Evolutionary conservation across 2,888 invertebrate species (phyloP).

Genomic region (Ametastegia equiseti): DNA sequence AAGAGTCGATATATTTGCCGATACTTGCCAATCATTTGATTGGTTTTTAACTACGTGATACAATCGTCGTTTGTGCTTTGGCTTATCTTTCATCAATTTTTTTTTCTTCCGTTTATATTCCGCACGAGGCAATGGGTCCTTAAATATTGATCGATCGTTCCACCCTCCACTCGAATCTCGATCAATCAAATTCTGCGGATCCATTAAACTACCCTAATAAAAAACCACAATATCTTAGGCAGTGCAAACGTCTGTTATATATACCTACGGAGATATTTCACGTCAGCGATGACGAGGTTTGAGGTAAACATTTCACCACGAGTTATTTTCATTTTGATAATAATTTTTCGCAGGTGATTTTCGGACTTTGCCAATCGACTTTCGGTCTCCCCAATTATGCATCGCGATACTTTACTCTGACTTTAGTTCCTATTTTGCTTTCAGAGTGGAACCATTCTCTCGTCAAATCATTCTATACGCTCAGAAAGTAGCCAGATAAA

Average conservation of each 20-base stretch:
- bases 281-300: constrained; percentile 41
- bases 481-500: no score
- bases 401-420: no score
- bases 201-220: background rate
- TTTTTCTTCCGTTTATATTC: background rate
- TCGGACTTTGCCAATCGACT: background rate
- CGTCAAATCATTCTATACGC: no score
- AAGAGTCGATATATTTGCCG: constrained; percentile 31
- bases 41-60: background rate
- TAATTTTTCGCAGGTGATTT: background rate
- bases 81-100: background rate
- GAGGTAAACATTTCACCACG: constrained; percentile 24
- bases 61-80: background rate
- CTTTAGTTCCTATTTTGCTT: no score
- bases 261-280: constrained; percentile 10
- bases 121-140: constrained; percentile 17
- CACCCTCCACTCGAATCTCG: background rate
- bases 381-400: no score
- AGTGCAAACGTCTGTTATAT: constrained; percentile 27
- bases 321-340: background rate
- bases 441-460: no score
- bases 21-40: constrained; percentile 41
- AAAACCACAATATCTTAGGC: background rate
- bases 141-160: background rate
- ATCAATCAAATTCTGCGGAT: background rate